Evolutionary conservation across 2,113 vertebrate species (phyloP), one percentile per base, ranked within the genome.

Genomic region (Heliornis fulica): DNA sequence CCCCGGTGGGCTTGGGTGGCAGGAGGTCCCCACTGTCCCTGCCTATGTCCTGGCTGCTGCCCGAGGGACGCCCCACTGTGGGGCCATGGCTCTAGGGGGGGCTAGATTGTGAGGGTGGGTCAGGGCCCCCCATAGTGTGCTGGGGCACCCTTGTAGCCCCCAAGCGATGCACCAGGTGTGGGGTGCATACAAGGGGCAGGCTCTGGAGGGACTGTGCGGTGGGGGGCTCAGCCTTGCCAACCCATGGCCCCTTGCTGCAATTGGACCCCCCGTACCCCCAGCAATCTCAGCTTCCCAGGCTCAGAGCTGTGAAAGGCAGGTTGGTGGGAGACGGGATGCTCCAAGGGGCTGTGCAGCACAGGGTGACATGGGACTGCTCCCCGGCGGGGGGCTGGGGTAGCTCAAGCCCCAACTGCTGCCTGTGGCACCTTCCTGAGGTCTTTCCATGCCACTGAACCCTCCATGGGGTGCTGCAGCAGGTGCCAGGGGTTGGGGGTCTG

Each of bases 251-350:
- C 25, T 8, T 2, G 2, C 32, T 59, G 34, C 29, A 2, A 4
- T 7, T 3, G 18, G 9, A 8, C n/a, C 22, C 19, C 13, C 2
- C n/a, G 11, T 11, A 15, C 13, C 29, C 45, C 2, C 17, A 17
- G 36, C 1, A 15, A 4, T 5, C 14, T 3, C 10, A 5, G 34
- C 15, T 60, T 22, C 38, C 38, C 21, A 40, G 68, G 31, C n/a
- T n/a, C 0, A 0, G 25, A 34, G 29, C 29, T 4, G 0, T 8
- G 9, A 13, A 7, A 6, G 4, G 28, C 65, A 18, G 15, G 7
- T 41, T 76, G 15, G 8, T n/a, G 34, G 29, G 32, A 34, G 15
- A 21, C 19, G 2, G 28, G 7, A 5, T 54, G 34, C 20, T 45
- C 32, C 15, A 17, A 26, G 11, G 34, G 32, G 31, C 20, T 0